Conservation (phyloP, 2,113 vertebrate species). For the Salvelinus fontinalis region DNA sequence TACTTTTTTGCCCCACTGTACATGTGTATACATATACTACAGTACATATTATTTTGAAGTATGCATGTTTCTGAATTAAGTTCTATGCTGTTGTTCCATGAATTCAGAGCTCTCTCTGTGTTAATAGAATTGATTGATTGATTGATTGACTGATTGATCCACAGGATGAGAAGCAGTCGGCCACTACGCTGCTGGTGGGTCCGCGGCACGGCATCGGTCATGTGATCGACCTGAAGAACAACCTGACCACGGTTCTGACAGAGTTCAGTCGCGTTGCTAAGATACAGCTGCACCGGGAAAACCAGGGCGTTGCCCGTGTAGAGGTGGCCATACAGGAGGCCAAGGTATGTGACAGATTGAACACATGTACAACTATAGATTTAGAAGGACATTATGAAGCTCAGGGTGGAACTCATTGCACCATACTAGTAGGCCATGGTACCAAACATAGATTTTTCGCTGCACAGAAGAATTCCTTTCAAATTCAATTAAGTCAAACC, state of each 20-base stretch:
- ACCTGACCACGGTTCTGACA: conserved; percentile 94
- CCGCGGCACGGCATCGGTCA: conserved; percentile 97
- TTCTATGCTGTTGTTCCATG: too few species aligned
- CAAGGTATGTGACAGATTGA: neutral
- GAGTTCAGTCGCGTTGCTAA: conserved; percentile 97
- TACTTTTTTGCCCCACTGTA: too few species aligned
- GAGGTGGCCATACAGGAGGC: conserved; percentile 90
- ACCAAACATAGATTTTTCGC: neutral
- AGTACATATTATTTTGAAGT: neutral
- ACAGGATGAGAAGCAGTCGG: conserved; percentile 93
- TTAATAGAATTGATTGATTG: too few species aligned
- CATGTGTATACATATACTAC: too few species aligned
- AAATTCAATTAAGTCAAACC: too few species aligned
- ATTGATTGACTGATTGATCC: too few species aligned
- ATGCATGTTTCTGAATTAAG: too few species aligned
- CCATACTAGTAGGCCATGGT: too few species aligned
- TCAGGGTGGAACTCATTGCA: neutral
- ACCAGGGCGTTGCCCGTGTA: conserved; percentile 93
- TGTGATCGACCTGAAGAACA: conserved; percentile 97
- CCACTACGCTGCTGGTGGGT: conserved; percentile 92
- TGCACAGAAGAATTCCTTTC: too few species aligned
- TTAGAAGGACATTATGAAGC: neutral
- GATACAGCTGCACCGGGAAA: conserved; percentile 95
- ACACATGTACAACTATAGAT: neutral
- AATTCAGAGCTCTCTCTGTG: too few species aligned